phyloP scores from a whole-genome alignment of 1,140 invertebrate genomes.

The Pseudomyrmex pallidus region DNA sequence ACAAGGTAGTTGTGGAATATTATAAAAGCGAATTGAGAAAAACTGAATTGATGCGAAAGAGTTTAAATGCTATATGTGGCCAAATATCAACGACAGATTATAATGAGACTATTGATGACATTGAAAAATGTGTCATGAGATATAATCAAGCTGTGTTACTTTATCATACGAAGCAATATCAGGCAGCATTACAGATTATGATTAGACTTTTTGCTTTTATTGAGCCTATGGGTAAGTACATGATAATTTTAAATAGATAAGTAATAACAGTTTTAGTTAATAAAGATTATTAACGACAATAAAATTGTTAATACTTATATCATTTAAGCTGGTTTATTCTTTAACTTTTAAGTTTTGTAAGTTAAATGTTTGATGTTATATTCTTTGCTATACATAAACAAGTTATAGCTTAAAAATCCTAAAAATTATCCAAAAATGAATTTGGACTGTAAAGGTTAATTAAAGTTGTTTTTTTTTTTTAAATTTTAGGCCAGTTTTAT shows the following conservation, averaged over 20 bases:
- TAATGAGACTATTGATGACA: slow-evolving; percentile 88
- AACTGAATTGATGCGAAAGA: slow-evolving; percentile 89
- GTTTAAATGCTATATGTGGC: slow-evolving; percentile 87
- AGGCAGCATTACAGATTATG: slow-evolving; percentile 90
- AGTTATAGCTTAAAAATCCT: too few relatives aligned
- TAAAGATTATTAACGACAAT: background rate
- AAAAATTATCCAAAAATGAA: too few relatives aligned
- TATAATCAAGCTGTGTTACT: slow-evolving; percentile 94
- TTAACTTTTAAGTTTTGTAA: too few relatives aligned
- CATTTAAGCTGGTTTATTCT: too few relatives aligned
- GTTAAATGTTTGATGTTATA: too few relatives aligned
- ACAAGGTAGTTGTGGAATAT: slow-evolving; percentile 90
- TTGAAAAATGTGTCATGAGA: slow-evolving; percentile 89
- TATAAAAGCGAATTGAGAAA: slow-evolving; percentile 90
- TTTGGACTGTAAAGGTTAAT: too few relatives aligned
- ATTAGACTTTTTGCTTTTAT: slow-evolving; percentile 91
- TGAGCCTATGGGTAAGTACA: slow-evolving; percentile 89
- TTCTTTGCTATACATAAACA: too few relatives aligned
- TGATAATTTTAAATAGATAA: slow-evolving; percentile 12
- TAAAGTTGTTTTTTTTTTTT: too few relatives aligned
- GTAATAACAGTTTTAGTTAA: background rate
- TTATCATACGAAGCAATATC: slow-evolving; percentile 92
- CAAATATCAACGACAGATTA: slow-evolving; percentile 85
- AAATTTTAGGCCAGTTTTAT: too few relatives aligned
- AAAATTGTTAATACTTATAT: background rate